A percentile compares a stretch with the other conserved stretches of the same genome.
These are phyloP conservation scores for Sebastes kiyomatsui DNA, from an alignment of 2,797 vertebrate species.

Conservation along the genomic window DNA sequence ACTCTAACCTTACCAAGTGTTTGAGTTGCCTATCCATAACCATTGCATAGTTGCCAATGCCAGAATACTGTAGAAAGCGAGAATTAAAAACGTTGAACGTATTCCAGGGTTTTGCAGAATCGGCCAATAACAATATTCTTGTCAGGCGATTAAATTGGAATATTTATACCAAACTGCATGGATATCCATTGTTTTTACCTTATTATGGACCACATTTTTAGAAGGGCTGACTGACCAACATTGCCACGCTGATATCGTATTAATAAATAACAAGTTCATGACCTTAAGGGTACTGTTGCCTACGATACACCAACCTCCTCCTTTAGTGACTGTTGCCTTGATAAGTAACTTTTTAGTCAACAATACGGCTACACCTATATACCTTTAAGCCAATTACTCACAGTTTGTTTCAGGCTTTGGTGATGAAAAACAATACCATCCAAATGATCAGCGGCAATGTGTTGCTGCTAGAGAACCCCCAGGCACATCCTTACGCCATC, in stretches of 20 bases:
- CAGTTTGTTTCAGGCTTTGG: background rate
- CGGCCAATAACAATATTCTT: background rate
- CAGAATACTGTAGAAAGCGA: too few relatives aligned
- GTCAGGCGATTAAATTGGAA: background rate
- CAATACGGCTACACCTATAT: background rate
- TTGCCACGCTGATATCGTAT: background rate
- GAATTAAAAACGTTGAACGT: too few relatives aligned
- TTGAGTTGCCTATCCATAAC: background rate
- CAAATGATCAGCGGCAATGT: background rate
- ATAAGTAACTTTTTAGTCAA: too few relatives aligned
- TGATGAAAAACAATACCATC: background rate
- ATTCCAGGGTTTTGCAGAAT: too few relatives aligned
- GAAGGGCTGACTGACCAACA: background rate
- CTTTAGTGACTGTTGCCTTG: too few relatives aligned
- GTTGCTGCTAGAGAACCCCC: background rate
- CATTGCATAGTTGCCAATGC: background rate
- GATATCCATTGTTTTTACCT: background rate
- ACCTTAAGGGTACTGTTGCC: background rate
- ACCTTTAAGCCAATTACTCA: background rate
- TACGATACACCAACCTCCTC: background rate
- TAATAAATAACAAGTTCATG: background rate
- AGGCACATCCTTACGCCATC: background rate
- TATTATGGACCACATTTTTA: too few relatives aligned
- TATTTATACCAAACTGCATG: background rate
- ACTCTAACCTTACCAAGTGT: background rate